phyloP scores from a whole-genome alignment of 2,888 invertebrate species.

The Orchesellides sinensis region DNA sequence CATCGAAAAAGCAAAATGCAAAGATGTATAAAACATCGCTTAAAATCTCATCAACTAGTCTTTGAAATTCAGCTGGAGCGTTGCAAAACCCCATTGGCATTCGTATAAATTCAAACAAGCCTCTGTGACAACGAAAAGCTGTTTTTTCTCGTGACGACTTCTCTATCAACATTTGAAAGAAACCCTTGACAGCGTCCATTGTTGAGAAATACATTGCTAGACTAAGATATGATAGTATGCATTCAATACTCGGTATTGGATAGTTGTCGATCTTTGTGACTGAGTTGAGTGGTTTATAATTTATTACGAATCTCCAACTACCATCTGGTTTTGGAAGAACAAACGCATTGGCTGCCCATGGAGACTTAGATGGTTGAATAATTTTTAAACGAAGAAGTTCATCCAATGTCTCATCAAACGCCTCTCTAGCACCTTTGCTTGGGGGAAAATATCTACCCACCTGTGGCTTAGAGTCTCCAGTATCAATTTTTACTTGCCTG shows the following conservation, averaged over 20 bases:
- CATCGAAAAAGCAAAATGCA: constrained; percentile 75
- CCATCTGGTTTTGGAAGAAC: constrained; percentile 75
- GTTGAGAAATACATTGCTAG: constrained; percentile 75
- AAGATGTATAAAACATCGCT: constrained; percentile 72
- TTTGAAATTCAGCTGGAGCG: constrained; percentile 76
- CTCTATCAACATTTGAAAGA: constrained; percentile 75
- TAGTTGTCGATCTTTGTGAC: constrained; percentile 67
- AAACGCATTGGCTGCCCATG: constrained; percentile 56
- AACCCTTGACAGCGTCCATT: constrained; percentile 75
- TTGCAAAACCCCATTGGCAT: constrained; percentile 76
- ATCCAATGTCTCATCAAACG: constrained; percentile 39
- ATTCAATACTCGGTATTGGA: constrained; percentile 75
- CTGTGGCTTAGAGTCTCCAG: constrained; percentile 45
- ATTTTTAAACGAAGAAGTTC: constrained; percentile 46
- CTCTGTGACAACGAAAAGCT: constrained; percentile 74
- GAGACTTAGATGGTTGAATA: constrained; percentile 32
- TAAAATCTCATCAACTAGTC: constrained; percentile 75
- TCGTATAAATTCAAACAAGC: constrained; percentile 75
- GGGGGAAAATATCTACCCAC: constrained; percentile 31
- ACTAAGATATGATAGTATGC: constrained; percentile 76
- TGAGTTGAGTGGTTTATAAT: constrained; percentile 73
- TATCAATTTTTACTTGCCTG: constrained; percentile 40
- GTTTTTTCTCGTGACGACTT: constrained; percentile 74
- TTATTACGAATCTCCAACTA: constrained; percentile 74
- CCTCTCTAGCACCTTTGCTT: constrained; percentile 19